A percentile compares a stretch with the other conserved stretches of the same genome.
Conservation (phyloP, 2,888 invertebrate genomes). For the Campopleginae sp. region DNA sequence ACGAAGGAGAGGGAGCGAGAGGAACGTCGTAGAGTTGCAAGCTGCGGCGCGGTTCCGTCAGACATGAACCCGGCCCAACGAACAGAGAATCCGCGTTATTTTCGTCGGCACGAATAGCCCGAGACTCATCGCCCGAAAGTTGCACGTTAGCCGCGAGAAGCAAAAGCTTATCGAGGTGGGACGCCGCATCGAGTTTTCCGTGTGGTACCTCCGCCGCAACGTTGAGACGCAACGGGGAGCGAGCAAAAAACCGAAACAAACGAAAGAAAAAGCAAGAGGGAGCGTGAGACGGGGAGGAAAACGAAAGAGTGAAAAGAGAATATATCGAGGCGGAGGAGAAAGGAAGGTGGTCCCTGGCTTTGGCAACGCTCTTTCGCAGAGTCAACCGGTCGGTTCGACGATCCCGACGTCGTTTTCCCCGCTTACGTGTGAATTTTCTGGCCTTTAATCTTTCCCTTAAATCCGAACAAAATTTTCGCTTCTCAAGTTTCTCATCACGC, state of each 20-base stretch:
- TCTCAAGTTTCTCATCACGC: not conserved
- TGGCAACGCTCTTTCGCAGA: constrained; percentile 69
- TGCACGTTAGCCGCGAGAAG: constrained; percentile 43
- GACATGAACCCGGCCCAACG: constrained; percentile 70
- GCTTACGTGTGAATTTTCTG: constrained; percentile 44
- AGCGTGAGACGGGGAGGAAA: constrained; percentile 18
- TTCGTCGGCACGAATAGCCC: constrained; percentile 83
- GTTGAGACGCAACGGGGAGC: constrained; percentile 66
- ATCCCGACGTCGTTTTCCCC: constrained; percentile 70
- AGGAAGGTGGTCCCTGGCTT: constrained; percentile 58
- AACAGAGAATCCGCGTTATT: constrained; percentile 83
- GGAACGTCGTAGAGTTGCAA: constrained; percentile 63
- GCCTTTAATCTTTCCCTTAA: not conserved
- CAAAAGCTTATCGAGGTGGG: constrained; percentile 63
- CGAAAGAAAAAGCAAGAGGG: constrained; percentile 10
- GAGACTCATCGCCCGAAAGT: constrained; percentile 67
- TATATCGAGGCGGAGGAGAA: constrained; percentile 49
- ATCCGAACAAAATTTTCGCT: constrained; percentile 25
- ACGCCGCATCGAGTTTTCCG: constrained; percentile 72
- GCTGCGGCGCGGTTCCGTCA: constrained; percentile 69
- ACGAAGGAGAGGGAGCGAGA: constrained; percentile 47
- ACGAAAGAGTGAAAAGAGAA: constrained; percentile 55
- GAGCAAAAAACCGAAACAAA: constrained; percentile 8
- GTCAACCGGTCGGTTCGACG: constrained; percentile 70
- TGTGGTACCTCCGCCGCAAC: constrained; percentile 59